Evolutionary conservation across 2,113 vertebrate species (phyloP).

Genomic region (Pungitius pungitius): DNA sequence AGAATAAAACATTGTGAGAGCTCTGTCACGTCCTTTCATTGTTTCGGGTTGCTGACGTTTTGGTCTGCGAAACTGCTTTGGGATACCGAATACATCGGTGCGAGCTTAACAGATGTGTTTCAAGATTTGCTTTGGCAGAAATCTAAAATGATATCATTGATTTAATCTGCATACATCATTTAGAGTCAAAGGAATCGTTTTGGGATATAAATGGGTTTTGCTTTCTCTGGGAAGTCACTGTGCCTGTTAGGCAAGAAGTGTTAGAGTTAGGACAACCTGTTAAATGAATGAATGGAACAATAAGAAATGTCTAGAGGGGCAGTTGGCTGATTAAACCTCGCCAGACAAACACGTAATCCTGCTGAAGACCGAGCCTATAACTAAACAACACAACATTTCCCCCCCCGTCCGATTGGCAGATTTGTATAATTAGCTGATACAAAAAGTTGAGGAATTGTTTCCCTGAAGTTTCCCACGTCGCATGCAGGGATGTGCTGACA

Average conservation of each 20-base stretch:
- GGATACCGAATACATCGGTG: not conserved
- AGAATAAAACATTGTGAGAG: not conserved
- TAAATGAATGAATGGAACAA: not conserved
- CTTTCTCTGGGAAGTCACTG: not conserved
- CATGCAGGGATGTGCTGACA: not conserved
- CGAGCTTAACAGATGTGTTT: not conserved
- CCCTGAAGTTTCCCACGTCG: not conserved
- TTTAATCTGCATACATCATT: not conserved
- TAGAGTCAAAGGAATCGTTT: not conserved
- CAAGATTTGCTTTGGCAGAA: not conserved
- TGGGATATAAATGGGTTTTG: not conserved
- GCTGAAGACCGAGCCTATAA: not conserved
- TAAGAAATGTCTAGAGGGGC: not conserved
- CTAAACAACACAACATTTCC: not conserved
- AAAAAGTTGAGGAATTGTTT: not conserved
- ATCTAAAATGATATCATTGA: not conserved
- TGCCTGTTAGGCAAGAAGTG: not conserved
- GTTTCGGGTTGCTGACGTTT: constrained; percentile 10
- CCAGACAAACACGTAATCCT: not conserved
- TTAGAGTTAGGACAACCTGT: not conserved
- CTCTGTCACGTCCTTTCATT: not conserved
- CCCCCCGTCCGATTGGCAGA: too few species aligned
- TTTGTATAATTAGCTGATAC: not conserved
- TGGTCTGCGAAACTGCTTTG: not conserved
- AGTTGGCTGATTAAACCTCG: not conserved